A percentile compares a stretch with the other conserved stretches of the same genome.
Conservation (phyloP, 2,797 vertebrate species). For the Gallinago nigripennis region DNA sequence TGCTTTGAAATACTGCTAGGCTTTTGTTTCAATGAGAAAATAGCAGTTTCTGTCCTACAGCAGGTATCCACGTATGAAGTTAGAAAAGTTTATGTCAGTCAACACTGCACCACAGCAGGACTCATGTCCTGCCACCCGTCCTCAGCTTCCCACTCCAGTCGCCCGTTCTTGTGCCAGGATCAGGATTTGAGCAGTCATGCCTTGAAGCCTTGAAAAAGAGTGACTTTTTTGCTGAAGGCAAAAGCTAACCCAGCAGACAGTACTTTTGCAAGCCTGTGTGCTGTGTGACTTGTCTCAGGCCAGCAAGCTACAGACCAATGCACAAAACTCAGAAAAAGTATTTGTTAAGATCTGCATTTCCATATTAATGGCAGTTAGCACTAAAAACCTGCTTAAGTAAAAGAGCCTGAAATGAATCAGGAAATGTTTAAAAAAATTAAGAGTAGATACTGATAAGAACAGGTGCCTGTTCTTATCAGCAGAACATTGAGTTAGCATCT, state of each 20-base stretch:
- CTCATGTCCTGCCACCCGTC: neutral
- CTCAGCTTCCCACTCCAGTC: neutral
- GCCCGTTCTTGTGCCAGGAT: neutral
- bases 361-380: neutral
- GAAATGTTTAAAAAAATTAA: neutral
- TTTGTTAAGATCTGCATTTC: neutral
- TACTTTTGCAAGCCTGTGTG: neutral
- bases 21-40: neutral
- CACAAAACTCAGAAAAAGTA: neutral
- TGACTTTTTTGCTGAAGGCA: neutral
- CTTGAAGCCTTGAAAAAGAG: neutral
- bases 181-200: neutral
- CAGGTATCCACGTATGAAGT: neutral
- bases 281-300: fast-evolving
- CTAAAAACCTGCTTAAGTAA: neutral
- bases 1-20: neutral
- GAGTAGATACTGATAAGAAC: neutral
- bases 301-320: neutral
- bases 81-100: neutral
- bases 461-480: neutral
- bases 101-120: neutral
- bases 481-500: neutral
- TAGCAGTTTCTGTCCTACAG: neutral
- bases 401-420: neutral
- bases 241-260: neutral